Conservation (phyloP, 2,888 invertebrate species). For the Drosophila nigricruria region DNA sequence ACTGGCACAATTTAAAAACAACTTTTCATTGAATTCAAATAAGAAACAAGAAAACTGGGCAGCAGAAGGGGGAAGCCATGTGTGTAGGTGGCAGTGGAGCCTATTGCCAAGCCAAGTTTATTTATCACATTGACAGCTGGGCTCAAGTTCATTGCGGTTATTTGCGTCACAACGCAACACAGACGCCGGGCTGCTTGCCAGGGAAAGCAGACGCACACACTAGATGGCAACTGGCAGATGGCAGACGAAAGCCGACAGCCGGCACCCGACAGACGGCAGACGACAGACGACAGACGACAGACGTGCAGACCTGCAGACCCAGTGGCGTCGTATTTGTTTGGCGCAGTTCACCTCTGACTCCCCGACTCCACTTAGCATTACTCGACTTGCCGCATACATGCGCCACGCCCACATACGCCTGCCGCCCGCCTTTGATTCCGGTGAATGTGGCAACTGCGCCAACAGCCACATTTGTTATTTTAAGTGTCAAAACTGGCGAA, state of each 20-base stretch:
- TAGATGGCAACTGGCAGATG: not conserved
- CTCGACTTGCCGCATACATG: slow-evolving; percentile 23
- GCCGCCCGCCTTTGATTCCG: not conserved
- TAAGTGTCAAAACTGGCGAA: slow-evolving; percentile 27
- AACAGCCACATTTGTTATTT: slow-evolving; percentile 37
- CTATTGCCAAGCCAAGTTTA: slow-evolving; percentile 57
- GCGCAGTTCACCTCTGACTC: slow-evolving; percentile 24
- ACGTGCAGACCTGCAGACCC: slow-evolving; percentile 33
- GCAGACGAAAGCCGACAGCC: not conserved
- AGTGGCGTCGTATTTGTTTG: slow-evolving; percentile 62
- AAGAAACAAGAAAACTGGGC: not conserved
- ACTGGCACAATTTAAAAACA: slow-evolving; percentile 26
- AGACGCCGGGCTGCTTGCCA: not conserved
- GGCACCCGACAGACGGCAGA: not conserved
- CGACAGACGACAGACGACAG: not conserved
- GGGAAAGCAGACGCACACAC: not conserved
- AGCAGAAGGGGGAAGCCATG: not conserved
- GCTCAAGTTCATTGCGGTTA: slow-evolving; percentile 71
- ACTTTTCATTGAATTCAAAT: slow-evolving; percentile 13
- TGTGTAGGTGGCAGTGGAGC: slow-evolving; percentile 1
- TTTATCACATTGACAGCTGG: slow-evolving; percentile 75
- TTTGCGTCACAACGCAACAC: slow-evolving; percentile 12
- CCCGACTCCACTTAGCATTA: not conserved
- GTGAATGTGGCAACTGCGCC: slow-evolving; percentile 17
- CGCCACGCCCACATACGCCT: slow-evolving; percentile 29